Conservation (phyloP, 2,113 vertebrate genomes). For the Xiphias gladius region DNA sequence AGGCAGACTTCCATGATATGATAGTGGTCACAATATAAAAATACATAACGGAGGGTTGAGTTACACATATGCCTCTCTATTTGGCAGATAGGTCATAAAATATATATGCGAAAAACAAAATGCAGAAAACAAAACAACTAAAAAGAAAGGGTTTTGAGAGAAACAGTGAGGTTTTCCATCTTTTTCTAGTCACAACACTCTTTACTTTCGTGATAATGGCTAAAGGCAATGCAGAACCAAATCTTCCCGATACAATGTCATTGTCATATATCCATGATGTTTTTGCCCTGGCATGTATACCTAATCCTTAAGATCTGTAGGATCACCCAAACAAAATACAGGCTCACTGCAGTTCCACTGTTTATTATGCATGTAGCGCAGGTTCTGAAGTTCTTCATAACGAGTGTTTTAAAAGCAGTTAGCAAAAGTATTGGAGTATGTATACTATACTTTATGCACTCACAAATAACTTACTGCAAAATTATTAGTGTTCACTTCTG, state of each 20-base stretch:
- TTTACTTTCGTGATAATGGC: neutral
- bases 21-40: neutral
- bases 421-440: too few species aligned
- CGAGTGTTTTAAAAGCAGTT: too few species aligned
- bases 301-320: slow-evolving; percentile 25
- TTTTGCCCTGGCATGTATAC: slow-evolving; percentile 24
- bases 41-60: neutral
- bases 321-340: slow-evolving; percentile 30
- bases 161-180: neutral
- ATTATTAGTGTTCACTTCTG: too few species aligned
- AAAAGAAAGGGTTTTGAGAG: neutral
- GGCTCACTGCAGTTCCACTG: neutral
- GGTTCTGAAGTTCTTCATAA: neutral
- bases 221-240: slow-evolving; percentile 22
- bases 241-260: slow-evolving; percentile 30
- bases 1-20: neutral
- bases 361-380: neutral
- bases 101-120: neutral
- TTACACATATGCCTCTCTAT: neutral
- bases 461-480: neutral
- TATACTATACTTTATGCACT: neutral
- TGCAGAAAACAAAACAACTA: neutral
- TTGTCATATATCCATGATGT: slow-evolving; percentile 29
- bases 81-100: neutral
- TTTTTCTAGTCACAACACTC: neutral